These are phyloP conservation scores for Pseudorhiza aurosa DNA, from an alignment of 30 jellyfish, hydroid and myxozoan species.

Conservation along the genomic window DNA sequence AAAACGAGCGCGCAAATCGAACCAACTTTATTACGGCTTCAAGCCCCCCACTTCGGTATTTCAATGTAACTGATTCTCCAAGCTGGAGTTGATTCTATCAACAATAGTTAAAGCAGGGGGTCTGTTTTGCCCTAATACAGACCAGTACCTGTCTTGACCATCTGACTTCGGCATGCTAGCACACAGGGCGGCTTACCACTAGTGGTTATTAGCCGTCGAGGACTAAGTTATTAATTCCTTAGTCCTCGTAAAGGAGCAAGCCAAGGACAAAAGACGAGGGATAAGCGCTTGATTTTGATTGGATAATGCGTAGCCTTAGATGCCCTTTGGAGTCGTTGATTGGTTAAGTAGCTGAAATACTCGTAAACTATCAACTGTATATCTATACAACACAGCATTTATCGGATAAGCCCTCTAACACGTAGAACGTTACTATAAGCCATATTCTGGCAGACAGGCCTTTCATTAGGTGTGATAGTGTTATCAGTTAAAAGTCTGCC, in stretches of 20 bases:
- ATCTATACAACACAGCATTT: conserved; percentile 52
- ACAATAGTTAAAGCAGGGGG: too few species aligned
- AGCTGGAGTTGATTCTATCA: too few species aligned
- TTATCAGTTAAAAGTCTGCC: too few species aligned
- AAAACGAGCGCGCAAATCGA: too few species aligned
- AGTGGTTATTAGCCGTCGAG: conserved; percentile 9
- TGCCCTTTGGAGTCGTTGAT: conserved; percentile 56
- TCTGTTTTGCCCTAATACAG: background rate
- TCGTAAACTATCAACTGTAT: conserved; percentile 38
- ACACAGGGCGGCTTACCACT: conserved; percentile 25
- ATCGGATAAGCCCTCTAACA: conserved; percentile 9
- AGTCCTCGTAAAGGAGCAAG: conserved; percentile 46
- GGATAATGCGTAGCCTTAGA: conserved; percentile 50
- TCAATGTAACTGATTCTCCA: too few species aligned
- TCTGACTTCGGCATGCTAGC: conserved; percentile 48
- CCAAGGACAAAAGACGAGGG: conserved; percentile 57
- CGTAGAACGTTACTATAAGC: background rate
- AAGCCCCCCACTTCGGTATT: too few species aligned
- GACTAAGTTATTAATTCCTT: conserved; percentile 27
- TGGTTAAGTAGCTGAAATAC: conserved; percentile 41
- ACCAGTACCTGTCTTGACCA: background rate
- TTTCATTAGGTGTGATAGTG: too few species aligned
- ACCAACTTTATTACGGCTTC: too few species aligned
- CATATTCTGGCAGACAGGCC: background rate
- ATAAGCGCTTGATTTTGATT: conserved; percentile 54